Percentiles rank a stretch among this genome's conserved stretches.
Conservation (phyloP, 2,113 vertebrate species). For the Ageneiosus marmoratus region DNA sequence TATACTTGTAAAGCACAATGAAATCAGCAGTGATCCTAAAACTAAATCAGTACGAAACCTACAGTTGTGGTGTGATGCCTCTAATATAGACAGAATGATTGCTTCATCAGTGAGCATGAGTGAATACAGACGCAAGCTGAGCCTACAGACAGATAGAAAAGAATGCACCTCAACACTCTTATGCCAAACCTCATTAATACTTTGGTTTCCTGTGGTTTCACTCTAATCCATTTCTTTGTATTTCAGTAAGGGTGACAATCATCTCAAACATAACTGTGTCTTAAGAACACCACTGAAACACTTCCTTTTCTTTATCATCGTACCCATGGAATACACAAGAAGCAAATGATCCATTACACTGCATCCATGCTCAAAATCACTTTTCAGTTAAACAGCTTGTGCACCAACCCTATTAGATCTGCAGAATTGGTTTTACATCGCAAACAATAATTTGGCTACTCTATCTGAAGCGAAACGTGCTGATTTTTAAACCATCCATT, state of each 20-base stretch:
- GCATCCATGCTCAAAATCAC: background rate
- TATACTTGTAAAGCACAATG: background rate
- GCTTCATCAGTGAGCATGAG: background rate
- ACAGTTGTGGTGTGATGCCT: background rate
- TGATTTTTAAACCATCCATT: slow-evolving; percentile 5
- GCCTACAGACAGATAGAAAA: slow-evolving; percentile 59
- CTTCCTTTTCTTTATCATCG: background rate
- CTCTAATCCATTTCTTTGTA: slow-evolving; percentile 49
- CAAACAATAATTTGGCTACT: slow-evolving; percentile 18
- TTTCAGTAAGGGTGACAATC: slow-evolving; percentile 7
- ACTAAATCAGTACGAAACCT: background rate
- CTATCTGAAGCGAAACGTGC: background rate
- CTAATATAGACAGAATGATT: background rate
- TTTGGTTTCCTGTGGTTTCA: slow-evolving; percentile 44
- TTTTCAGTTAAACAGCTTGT: background rate
- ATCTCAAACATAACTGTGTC: background rate
- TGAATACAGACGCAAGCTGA: slow-evolving; percentile 9
- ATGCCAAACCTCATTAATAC: slow-evolving; percentile 63
- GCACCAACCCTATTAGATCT: background rate
- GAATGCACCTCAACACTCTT: slow-evolving; percentile 56
- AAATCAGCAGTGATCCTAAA: background rate
- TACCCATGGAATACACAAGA: background rate
- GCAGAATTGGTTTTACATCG: slow-evolving; percentile 29
- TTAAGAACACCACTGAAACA: background rate
- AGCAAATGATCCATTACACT: background rate